Evolutionary conservation across 2,797 vertebrate species (phyloP).

Genomic region (Chaetodon trifasciatus): DNA sequence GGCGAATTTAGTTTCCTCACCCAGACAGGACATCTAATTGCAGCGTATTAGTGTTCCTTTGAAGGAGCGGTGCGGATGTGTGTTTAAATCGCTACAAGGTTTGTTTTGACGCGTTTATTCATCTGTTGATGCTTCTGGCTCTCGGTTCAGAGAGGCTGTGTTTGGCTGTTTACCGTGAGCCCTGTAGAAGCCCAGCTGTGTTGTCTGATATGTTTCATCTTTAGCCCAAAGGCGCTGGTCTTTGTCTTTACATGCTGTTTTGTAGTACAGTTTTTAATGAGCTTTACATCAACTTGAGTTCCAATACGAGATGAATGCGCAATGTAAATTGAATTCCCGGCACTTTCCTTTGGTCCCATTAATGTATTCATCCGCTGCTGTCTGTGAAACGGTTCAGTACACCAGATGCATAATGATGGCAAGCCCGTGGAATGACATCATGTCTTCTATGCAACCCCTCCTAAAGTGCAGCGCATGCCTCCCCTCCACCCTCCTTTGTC

Average conservation of each 20-base stretch:
- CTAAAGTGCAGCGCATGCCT: constrained; percentile 15
- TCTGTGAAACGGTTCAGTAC: constrained; percentile 50
- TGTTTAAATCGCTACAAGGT: constrained; percentile 58
- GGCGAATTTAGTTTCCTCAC: constrained; percentile 52
- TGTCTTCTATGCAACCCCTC: constrained; percentile 38
- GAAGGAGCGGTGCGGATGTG: constrained; percentile 38
- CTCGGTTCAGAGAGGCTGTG: constrained; percentile 43
- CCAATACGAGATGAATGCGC: constrained; percentile 24
- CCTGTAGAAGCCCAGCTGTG: constrained; percentile 39
- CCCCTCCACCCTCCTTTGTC: constrained; percentile 25
- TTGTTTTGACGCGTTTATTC: constrained; percentile 71
- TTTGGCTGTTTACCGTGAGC: constrained; percentile 38
- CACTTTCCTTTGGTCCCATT: constrained; percentile 51
- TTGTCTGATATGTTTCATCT: constrained; percentile 62
- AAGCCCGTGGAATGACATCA: constrained; percentile 58
- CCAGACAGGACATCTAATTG: constrained; percentile 50
- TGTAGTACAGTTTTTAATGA: constrained; percentile 37
- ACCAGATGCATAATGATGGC: constrained; percentile 64
- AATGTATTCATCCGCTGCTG: constrained; percentile 50
- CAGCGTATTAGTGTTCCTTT: constrained; percentile 50
- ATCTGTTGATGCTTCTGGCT: constrained; percentile 70
- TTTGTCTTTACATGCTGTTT: constrained; percentile 49
- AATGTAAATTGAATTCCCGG: constrained; percentile 44
- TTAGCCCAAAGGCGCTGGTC: constrained; percentile 46
- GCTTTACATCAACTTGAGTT: constrained; percentile 42